phyloP scores from a whole-genome alignment of 2,797 vertebrate genomes.

The Florisuga fusca region DNA sequence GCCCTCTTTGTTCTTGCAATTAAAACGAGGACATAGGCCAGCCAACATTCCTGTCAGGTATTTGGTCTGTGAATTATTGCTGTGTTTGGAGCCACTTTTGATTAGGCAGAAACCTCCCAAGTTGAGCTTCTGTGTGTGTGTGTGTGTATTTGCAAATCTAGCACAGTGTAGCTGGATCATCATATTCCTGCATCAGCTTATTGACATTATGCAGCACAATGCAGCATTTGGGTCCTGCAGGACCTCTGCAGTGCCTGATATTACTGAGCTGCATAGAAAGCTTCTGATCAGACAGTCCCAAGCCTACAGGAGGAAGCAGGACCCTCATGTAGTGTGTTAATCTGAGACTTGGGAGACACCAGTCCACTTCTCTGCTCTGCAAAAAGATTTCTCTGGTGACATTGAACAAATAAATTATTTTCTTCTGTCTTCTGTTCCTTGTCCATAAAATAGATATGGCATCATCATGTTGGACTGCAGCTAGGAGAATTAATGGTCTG shows the following conservation, averaged over 20 bases:
- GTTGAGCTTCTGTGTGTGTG: background rate
- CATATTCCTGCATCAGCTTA: background rate
- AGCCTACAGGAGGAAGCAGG: background rate
- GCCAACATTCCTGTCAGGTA: background rate
- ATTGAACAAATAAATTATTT: background rate
- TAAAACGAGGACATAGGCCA: background rate
- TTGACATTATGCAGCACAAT: constrained; percentile 5
- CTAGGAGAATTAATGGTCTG: constrained; percentile 16
- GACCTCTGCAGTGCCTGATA: constrained; percentile 7
- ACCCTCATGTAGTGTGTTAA: background rate
- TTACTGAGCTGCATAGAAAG: background rate
- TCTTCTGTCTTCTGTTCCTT: background rate
- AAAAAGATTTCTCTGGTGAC: background rate
- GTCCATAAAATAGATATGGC: background rate
- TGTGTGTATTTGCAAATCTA: background rate
- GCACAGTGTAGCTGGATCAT: background rate
- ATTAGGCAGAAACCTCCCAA: background rate
- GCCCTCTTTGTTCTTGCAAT: background rate
- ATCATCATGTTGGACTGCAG: background rate
- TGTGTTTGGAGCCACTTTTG: background rate
- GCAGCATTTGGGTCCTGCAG: constrained; percentile 19
- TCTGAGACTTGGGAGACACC: background rate
- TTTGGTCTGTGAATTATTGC: background rate
- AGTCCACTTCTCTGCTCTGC: background rate
- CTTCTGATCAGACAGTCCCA: background rate